Evolutionary conservation across 2,888 invertebrate genomes (phyloP).

Genomic region (Polydrusus cervinus): DNA sequence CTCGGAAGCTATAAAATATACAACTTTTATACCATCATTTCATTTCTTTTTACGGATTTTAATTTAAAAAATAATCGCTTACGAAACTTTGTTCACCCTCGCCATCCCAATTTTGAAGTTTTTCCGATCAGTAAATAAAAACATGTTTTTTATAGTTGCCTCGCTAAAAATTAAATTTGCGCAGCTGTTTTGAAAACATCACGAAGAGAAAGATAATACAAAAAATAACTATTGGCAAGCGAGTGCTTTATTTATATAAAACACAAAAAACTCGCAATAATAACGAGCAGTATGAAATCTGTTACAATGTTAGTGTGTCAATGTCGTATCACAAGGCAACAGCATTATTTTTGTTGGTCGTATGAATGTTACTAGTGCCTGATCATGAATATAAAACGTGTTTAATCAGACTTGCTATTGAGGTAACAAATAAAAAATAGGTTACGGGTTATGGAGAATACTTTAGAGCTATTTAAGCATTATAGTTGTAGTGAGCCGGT

Average conservation of each 20-base stretch:
- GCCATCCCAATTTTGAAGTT: too few species aligned
- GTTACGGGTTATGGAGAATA: conserved; percentile 2
- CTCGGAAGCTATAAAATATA: too few species aligned
- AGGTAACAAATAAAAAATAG: conserved; percentile 35
- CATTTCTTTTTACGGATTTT: too few species aligned
- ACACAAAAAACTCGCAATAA: conserved; percentile 16
- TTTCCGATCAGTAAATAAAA: too few species aligned
- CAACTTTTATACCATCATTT: too few species aligned
- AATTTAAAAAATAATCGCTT: too few species aligned
- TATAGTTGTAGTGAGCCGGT: too few species aligned
- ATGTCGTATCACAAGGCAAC: conserved; percentile 59
- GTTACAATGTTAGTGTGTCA: conserved; percentile 63
- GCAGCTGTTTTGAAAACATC: conserved; percentile 8
- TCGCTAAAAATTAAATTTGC: not conserved
- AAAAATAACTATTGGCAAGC: conserved; percentile 15
- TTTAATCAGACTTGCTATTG: conserved; percentile 38
- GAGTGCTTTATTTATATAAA: conserved; percentile 13
- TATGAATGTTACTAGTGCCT: conserved; percentile 24
- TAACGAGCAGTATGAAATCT: conserved; percentile 48
- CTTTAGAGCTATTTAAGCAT: conserved; percentile 18
- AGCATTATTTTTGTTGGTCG: conserved; percentile 43
- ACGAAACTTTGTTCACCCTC: not conserved
- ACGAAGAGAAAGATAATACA: conserved; percentile 1
- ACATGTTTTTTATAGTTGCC: not conserved
- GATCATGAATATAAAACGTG: conserved; percentile 49